Evolutionary conservation across 2,113 vertebrate genomes (phyloP), one percentile per base, ranked within the genome.

Genomic region (Microcebus murinus): DNA sequence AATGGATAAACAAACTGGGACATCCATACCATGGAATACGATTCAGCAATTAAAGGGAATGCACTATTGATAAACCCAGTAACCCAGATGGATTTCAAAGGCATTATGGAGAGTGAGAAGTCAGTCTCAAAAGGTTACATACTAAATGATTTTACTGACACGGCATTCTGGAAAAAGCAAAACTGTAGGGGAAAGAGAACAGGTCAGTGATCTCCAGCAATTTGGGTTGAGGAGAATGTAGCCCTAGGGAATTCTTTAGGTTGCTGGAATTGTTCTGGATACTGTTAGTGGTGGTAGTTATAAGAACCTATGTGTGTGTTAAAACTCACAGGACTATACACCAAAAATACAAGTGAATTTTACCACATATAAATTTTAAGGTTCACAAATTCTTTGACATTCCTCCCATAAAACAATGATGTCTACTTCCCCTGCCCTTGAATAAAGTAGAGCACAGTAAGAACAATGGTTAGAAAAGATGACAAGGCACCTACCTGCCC

Each of bases 261-360:
- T 52, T 85, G 86, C 88, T 67, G 8, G 34, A 82, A 87, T 12
- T 25, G 34, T 27, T 70, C 77, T 57, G 3, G 73, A 18, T 50
- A 59, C 45, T 59, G 1, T 65, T 79, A n/a, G n/a, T 39, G 52
- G 27, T 39, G 25, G 14, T n/a, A 39, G 23, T n/a, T 39, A 48
- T 2, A 76, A 92, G 59, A 76, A 50, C 39, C 13, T 71, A 63
- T 1, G 1, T 7, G 29, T 81, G 7, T 20, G 8, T 85, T 87
- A 84, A 71, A 93, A 87, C 13, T 92, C 57, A 82, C 1, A 92
- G 74, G 71, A 45, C 18, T 68, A 7, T 17, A 74, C 15, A 57
- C n/a, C 36, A 87, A 92, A 96, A 95, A 27, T 65, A 74, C 55
- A 90, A 84, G 52, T 81, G 61, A 70, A 52, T 59, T 55, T 94